Percentiles rank a stretch among this genome's conserved stretches.
Evolutionary conservation across 2,888 invertebrate genomes (phyloP).

Genomic region (Lathronympha strigana): DNA sequence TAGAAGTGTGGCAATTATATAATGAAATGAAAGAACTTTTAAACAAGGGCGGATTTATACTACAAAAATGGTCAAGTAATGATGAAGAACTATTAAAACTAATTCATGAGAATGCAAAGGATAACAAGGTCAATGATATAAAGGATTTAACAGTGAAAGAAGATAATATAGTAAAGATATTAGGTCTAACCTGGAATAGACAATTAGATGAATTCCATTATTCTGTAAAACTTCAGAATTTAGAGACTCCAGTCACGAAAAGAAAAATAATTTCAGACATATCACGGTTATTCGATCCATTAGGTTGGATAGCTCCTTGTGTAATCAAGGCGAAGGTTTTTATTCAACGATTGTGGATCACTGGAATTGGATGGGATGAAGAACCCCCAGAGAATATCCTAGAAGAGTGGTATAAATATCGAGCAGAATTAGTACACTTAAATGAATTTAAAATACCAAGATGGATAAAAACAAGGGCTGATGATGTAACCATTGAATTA

Average conservation of each 20-base stretch:
- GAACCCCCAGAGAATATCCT: conserved; percentile 41
- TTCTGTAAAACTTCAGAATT: conserved; percentile 43
- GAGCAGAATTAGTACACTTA: conserved; percentile 34
- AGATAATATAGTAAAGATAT: conserved; percentile 47
- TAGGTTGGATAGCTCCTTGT: conserved; percentile 52
- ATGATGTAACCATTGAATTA: conserved; percentile 40
- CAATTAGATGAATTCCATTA: conserved; percentile 48
- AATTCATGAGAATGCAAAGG: neutral
- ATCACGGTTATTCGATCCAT: conserved; percentile 50
- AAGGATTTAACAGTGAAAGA: conserved; percentile 38
- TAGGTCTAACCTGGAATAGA: conserved; percentile 52
- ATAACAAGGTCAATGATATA: neutral
- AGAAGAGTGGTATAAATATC: conserved; percentile 46
- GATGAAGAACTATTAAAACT: conserved; percentile 13
- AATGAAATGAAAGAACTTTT: conserved; percentile 49
- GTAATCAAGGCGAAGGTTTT: conserved; percentile 51
- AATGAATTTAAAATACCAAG: conserved; percentile 38
- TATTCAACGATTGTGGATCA: conserved; percentile 53
- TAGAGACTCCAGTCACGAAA: conserved; percentile 49
- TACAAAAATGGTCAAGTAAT: conserved; percentile 52
- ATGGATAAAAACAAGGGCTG: conserved; percentile 36
- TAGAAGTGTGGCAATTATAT: conserved; percentile 44
- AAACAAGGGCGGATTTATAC: conserved; percentile 50
- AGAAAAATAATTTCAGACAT: conserved; percentile 52
- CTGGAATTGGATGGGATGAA: conserved; percentile 51